Conservation (phyloP, 2,113 vertebrate species). For the Hymenochirus boettgeri region DNA sequence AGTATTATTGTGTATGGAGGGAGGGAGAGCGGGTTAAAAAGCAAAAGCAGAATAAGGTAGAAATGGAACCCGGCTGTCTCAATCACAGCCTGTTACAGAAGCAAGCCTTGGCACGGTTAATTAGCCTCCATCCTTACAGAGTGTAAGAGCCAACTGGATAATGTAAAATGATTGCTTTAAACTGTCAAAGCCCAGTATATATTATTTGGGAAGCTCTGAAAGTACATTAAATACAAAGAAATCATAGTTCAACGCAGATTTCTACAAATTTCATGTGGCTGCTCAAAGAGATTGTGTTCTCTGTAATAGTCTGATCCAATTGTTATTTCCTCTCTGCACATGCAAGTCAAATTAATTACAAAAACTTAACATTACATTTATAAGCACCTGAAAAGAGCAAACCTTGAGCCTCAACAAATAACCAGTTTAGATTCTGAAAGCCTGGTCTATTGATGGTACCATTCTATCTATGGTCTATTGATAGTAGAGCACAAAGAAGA, state of each 20-base stretch:
- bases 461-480: no score
- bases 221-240: constrained; percentile 35
- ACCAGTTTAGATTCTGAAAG: no score
- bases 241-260: constrained; percentile 24
- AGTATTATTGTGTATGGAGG: constrained; percentile 27
- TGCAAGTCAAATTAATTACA: no score
- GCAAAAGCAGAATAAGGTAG: constrained; percentile 27
- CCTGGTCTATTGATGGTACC: no score
- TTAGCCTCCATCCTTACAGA: constrained; percentile 35
- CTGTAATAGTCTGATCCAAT: no score
- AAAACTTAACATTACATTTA: no score
- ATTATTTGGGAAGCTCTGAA: constrained; percentile 37
- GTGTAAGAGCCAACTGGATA: constrained; percentile 35
- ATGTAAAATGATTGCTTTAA: constrained; percentile 38
- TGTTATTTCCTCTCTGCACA: no score
- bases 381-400: no score
- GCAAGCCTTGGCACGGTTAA: constrained; percentile 36
- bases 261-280: constrained; percentile 9
- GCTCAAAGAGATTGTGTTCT: background rate
- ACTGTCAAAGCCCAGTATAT: constrained; percentile 29
- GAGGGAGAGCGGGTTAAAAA: constrained; percentile 2
- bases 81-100: constrained; percentile 36
- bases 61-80: constrained; percentile 18
- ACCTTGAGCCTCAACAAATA: no score
- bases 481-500: no score